Evolutionary conservation across 2,888 invertebrate genomes (phyloP), one percentile per base, ranked within the genome.

Genomic region (Eupithecia insigniata): DNA sequence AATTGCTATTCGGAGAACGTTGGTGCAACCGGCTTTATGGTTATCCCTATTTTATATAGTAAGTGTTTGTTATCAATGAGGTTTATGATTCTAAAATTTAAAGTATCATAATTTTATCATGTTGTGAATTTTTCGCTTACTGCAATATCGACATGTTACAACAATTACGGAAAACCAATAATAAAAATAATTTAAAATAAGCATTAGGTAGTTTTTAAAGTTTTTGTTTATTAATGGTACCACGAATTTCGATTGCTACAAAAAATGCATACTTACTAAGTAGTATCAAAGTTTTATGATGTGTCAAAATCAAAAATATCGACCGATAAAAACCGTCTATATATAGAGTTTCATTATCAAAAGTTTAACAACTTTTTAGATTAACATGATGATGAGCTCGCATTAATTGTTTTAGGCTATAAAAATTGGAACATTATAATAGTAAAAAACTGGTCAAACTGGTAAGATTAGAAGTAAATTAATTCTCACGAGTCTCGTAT

Each of bases 1-100:
- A 68, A 74, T 78, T 73, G 65, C 58, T 43, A 79, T 76, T 76
- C 78, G 71, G 12, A 68, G 69, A 71, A 69, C 76, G 73, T 74
- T 28, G 74, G 71, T 71, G 74, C 51, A 73, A 74, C 71, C 72
- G 64, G 73, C 68, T 64, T 55, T 36, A 73, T 72, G 68, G n/a
- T 73, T 79, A 74, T 78, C 78, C 78, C 76, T 67, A 69, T 68
- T 62, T 67, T 62, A 70, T 62, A 70, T 14, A 70, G 36, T 8
- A 32, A 34, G 46, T 67, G 36, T 34, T 64, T 34, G 36, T 1
- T 64, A 16, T 64, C 8, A 32, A 34, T 32, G 61, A 62, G 32
- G n/a, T 55, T 55, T 55, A 26, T 55, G 55, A 12, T 26, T 14
- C 3, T 26, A 14, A 5, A 12, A 55, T 22, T 26, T 26, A 55